phyloP scores from a whole-genome alignment of 2,113 vertebrate genomes.

The Gymnocephalus cernua region DNA sequence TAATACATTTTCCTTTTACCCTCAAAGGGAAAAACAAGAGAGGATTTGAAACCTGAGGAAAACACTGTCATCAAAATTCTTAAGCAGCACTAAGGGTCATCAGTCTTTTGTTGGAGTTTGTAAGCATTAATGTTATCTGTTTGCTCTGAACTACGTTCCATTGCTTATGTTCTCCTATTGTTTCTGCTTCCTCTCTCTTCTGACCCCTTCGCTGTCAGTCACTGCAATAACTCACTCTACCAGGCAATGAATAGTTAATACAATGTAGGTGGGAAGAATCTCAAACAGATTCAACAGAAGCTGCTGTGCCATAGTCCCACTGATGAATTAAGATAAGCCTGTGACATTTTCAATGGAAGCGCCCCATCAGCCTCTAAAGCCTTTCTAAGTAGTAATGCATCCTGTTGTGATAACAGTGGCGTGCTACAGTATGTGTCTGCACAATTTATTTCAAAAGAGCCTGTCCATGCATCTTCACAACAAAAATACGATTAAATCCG shows the following conservation, averaged over 20 bases:
- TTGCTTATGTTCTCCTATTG: background rate
- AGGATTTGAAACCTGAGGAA: conserved; percentile 16
- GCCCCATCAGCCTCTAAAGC: background rate
- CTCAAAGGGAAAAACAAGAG: conserved; percentile 4
- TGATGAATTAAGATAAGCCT: conserved; percentile 38
- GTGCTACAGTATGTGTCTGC: background rate
- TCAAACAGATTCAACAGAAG: conserved; percentile 38
- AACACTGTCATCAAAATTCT: background rate
- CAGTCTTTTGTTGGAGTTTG: conserved; percentile 5
- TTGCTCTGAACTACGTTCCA: background rate
- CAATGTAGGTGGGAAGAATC: conserved; percentile 46
- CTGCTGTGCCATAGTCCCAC: conserved; percentile 3
- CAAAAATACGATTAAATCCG: background rate
- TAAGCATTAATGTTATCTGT: conserved; percentile 20
- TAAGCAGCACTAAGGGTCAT: background rate
- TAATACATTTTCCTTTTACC: conserved; percentile 7
- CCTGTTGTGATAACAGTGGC: conserved; percentile 10
- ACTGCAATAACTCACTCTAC: conserved; percentile 44
- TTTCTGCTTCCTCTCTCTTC: conserved; percentile 13
- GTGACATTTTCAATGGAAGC: conserved; percentile 37
- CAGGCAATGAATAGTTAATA: conserved; percentile 67
- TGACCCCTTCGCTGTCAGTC: conserved; percentile 44
- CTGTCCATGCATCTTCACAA: background rate
- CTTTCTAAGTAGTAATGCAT: conserved; percentile 15
- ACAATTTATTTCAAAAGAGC: conserved; percentile 12